Evolutionary conservation across 1,140 invertebrate species (phyloP), one percentile per base, ranked within the genome.

Genomic region (Aphelenchoides avenae): DNA sequence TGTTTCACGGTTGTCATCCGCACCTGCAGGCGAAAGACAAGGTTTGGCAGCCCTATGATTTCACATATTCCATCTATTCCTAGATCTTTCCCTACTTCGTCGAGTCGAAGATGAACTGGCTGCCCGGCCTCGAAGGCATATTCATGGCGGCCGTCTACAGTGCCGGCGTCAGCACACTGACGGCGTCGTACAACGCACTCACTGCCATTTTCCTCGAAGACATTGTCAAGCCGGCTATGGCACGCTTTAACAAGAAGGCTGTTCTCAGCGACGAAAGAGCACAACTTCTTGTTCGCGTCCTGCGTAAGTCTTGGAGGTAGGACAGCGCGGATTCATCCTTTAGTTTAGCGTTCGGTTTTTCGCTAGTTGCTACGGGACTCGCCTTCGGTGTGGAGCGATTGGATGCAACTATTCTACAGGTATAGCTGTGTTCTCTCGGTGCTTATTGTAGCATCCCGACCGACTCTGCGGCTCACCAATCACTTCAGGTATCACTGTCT

Each of bases 131-230:
- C 3, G 53, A 55, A 13, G 68, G 68, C 9, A n/a, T 69, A 2
- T 64, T 69, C 52, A 37, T 64, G n/a, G 66, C 61, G 9, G 60
- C 69, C 2, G 22, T 68, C 11, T 55, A 22, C 3, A 24, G 29
- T 24, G n/a, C 63, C 1, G 59, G 59, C 29, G 20, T 64, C 39
- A 70, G 65, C 39, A 70, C 68, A 11, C 44, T 70, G 0, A 73
- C 70, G 3, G 57, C 57, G 7, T 50, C 64, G 1, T 70, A 73
- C 41, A 59, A 69, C 30, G 65, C 70, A 0, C 27, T 73, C 1
- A 70, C 64, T 11, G 52, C 64, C 11, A 57, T 70, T 9, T 11
- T 66, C 5, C 43, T 70, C n/a, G 68, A 67, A 31, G 68, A 70
- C 33, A 40, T 72, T 13, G 44, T 70, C 18, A 57, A 64, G 22